Evolutionary conservation across 2,113 vertebrate genomes (phyloP).

Genomic region (Saguinus midas): DNA sequence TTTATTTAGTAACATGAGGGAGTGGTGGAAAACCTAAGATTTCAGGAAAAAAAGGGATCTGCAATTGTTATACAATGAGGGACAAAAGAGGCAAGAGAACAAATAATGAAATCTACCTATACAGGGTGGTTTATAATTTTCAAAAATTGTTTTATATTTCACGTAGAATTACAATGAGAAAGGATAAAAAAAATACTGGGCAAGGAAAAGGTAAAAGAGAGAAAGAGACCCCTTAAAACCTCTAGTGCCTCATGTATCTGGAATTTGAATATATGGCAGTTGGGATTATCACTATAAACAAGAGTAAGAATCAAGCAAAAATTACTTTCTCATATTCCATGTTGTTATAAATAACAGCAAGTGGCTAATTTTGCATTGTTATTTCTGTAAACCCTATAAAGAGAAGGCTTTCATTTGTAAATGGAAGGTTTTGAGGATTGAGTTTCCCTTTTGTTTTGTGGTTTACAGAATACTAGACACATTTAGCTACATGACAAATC

Average conservation of each 20-base stretch:
- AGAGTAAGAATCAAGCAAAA: background rate
- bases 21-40: background rate
- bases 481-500: background rate
- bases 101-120: background rate
- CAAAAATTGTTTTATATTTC: background rate
- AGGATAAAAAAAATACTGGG: background rate
- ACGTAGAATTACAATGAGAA: background rate
- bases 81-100: background rate
- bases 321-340: background rate
- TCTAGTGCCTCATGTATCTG: background rate
- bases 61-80: background rate
- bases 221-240: background rate
- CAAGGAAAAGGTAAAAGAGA: background rate
- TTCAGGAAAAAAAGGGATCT: background rate
- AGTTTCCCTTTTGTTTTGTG: background rate
- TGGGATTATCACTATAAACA: background rate
- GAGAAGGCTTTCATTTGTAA: background rate
- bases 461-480: background rate
- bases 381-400: background rate
- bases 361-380: background rate
- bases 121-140: background rate
- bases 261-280: background rate
- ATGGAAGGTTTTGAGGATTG: background rate
- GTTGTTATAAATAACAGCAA: background rate
- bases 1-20: background rate